Evolutionary conservation across 2,888 invertebrate genomes (phyloP).

Genomic region (Drosophila neotestacea): DNA sequence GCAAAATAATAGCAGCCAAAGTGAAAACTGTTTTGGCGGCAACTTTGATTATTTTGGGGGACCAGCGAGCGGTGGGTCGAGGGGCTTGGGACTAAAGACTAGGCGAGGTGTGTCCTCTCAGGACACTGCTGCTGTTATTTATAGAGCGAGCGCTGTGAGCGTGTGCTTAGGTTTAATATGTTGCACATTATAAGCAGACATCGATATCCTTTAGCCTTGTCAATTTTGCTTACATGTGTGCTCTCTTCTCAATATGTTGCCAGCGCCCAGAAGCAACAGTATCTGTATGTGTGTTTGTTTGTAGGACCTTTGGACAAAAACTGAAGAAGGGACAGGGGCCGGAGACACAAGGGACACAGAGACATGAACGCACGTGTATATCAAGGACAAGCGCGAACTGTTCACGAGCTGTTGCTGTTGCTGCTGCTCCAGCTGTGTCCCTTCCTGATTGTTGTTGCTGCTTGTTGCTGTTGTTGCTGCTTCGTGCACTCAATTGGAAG

Average conservation of each 20-base stretch:
- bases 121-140: conserved; percentile 64
- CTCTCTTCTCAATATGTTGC: conserved; percentile 78
- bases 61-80: background rate
- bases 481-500: conserved; percentile 83
- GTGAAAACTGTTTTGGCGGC: conserved; percentile 79
- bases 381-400: conserved; percentile 78
- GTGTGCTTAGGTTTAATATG: conserved; percentile 83
- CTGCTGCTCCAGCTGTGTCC: conserved; percentile 18
- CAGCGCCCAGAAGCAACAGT: conserved; percentile 34
- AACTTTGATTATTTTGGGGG: conserved; percentile 72
- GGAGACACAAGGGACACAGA: conserved; percentile 40
- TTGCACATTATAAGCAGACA: conserved; percentile 83
- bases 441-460: conserved; percentile 24
- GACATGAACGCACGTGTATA: conserved; percentile 72
- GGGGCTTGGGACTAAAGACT: background rate
- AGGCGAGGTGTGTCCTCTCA: conserved; percentile 36
- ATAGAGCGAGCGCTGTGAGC: conserved; percentile 69
- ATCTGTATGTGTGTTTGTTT: conserved; percentile 16
- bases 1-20: conserved; percentile 76
- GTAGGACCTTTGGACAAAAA: conserved; percentile 20
- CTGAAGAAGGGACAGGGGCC: conserved; percentile 9
- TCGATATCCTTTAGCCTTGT: conserved; percentile 83
- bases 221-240: conserved; percentile 83
- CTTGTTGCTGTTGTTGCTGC: conserved; percentile 32
- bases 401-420: conserved; percentile 62